phyloP scores from a whole-genome alignment of 2,888 invertebrate species.

The Formica aserva region DNA sequence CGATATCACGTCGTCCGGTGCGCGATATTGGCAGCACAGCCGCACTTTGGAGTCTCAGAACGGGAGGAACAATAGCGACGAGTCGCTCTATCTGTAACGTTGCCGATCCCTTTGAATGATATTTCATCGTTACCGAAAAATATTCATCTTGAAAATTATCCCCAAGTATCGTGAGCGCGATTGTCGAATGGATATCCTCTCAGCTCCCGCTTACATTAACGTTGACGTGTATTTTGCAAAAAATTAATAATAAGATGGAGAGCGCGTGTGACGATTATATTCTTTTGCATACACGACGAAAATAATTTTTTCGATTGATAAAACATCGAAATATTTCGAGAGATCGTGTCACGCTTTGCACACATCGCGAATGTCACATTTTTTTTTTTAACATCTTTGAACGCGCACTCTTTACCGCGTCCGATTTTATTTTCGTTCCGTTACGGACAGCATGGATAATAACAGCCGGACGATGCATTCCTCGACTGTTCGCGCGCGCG shows the following conservation, averaged over 20 bases:
- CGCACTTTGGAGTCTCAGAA: constrained; percentile 68
- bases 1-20: constrained; percentile 68
- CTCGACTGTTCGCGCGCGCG: not conserved
- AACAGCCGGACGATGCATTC: constrained; percentile 43
- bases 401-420: not conserved
- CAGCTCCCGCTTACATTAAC: not conserved
- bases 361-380: not conserved
- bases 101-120: constrained; percentile 49
- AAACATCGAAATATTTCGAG: constrained; percentile 8
- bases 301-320: not conserved
- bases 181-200: not conserved
- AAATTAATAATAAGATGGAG: not conserved
- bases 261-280: not conserved
- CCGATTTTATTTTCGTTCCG: constrained; percentile 44
- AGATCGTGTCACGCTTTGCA: constrained; percentile 15
- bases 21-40: constrained; percentile 72
- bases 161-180: not conserved
- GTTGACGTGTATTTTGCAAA: not conserved
- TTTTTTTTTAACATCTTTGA: not conserved
- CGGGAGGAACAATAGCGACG: constrained; percentile 70
- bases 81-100: constrained; percentile 61
- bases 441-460: constrained; percentile 42
- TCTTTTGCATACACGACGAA: not conserved
- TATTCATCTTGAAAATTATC: not conserved
- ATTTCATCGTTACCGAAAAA: constrained; percentile 14